Evolutionary conservation across 2,113 vertebrate genomes (phyloP).

Genomic region (Galeopterus variegatus): DNA sequence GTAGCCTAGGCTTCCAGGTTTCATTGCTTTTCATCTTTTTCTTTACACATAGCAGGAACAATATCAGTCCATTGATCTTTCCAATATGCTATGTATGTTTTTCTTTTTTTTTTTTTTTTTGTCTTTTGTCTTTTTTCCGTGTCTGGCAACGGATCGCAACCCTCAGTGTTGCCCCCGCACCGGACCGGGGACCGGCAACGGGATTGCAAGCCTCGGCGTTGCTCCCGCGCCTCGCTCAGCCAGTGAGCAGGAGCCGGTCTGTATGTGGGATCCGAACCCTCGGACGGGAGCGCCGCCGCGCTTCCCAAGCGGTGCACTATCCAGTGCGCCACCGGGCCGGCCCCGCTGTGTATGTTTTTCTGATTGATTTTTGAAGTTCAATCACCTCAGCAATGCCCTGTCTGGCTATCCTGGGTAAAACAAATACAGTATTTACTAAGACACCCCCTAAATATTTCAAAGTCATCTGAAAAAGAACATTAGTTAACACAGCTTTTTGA

Average conservation of each 20-base stretch:
- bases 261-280: too few species aligned
- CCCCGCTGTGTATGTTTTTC: neutral
- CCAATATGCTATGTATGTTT: neutral
- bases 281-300: too few species aligned
- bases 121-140: too few species aligned
- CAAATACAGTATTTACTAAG: neutral
- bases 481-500: neutral
- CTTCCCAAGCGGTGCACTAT: too few species aligned
- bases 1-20: neutral
- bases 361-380: constrained; percentile 9
- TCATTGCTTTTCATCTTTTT: constrained; percentile 37
- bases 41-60: neutral
- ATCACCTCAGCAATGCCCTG: neutral
- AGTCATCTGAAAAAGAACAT: neutral
- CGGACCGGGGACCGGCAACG: too few species aligned
- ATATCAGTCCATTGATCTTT: neutral
- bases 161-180: too few species aligned
- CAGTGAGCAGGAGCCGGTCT: too few species aligned
- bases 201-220: too few species aligned
- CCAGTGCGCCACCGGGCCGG: too few species aligned
- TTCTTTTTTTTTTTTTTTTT: constrained; percentile 47
- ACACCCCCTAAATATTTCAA: neutral
- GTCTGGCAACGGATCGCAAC: too few species aligned
- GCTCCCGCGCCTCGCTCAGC: too few species aligned
- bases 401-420: neutral